phyloP scores from a whole-genome alignment of 1,140 invertebrate genomes.

The Amphibalanus amphitrite region DNA sequence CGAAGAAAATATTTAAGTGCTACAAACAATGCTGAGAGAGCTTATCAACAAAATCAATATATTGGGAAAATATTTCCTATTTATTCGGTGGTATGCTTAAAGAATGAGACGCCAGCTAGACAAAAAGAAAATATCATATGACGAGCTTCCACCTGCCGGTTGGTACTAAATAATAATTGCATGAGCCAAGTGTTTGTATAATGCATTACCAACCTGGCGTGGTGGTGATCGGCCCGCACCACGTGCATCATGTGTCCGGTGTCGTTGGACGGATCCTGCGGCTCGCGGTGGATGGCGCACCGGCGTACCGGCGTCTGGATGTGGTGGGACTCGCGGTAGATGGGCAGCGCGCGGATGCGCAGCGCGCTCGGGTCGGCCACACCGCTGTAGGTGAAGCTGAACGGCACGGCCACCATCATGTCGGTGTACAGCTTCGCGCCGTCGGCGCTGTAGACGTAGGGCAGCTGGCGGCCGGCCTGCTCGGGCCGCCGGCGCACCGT shows the following conservation, averaged over 20 bases:
- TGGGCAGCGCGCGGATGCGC: neutral
- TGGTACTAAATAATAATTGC: too few relatives aligned
- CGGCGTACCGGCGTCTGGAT: neutral
- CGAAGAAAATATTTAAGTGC: too few relatives aligned
- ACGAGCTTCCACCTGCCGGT: too few relatives aligned
- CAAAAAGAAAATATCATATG: too few relatives aligned
- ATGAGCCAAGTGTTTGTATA: too few relatives aligned
- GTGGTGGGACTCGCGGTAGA: neutral
- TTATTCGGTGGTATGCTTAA: too few relatives aligned
- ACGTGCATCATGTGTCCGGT: neutral
- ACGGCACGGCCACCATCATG: neutral
- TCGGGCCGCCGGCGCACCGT: neutral
- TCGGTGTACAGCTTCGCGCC: neutral
- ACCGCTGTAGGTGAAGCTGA: neutral
- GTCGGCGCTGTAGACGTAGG: neutral
- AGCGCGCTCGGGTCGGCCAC: neutral
- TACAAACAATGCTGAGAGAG: too few relatives aligned
- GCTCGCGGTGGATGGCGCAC: neutral
- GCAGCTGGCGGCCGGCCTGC: neutral
- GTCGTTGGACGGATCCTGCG: neutral
- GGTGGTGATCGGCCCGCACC: neutral
- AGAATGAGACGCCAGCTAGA: too few relatives aligned
- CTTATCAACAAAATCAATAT: too few relatives aligned
- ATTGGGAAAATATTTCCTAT: too few relatives aligned
- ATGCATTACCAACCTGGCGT: neutral